A percentile compares a stretch with the other conserved stretches of the same genome.
These are phyloP conservation scores for Tapirus terrestris DNA, from an alignment of 2,113 vertebrate species.

Conservation along the genomic window DNA sequence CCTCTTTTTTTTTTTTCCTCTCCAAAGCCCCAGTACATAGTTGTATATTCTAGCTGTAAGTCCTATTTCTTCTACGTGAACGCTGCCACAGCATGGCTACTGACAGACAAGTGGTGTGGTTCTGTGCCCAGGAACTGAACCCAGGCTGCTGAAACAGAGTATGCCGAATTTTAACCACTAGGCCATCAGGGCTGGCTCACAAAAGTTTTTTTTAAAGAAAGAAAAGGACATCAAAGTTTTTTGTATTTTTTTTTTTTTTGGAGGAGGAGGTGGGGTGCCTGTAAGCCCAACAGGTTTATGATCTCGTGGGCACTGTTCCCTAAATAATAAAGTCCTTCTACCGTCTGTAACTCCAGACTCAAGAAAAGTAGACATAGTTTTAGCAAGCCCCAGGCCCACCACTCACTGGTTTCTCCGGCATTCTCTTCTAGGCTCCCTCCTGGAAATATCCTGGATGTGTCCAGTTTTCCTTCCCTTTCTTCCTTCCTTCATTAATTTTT, in stretches of 20 bases:
- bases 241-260: not conserved
- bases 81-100: no score
- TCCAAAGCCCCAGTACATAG: no score
- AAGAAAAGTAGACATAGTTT: not conserved
- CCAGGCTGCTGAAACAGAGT: no score
- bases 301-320: not conserved
- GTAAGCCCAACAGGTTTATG: not conserved
- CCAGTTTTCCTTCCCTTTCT: not conserved
- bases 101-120: no score
- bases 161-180: no score
- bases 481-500: not conserved
- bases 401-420: not conserved
- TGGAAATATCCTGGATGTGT: not conserved
- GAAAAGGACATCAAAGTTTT: not conserved
- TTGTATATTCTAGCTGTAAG: no score
- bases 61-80: no score
- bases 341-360: not conserved
- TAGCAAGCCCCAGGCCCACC: not conserved
- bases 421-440: not conserved
- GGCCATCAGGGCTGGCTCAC: no score
- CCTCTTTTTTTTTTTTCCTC: no score
- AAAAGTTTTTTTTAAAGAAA: not conserved
- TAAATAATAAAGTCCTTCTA: not conserved
- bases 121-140: no score
- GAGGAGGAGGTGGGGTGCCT: fast-evolving